phyloP scores from a whole-genome alignment of 2,888 invertebrate genomes.

The Lumbricus terrestris region DNA sequence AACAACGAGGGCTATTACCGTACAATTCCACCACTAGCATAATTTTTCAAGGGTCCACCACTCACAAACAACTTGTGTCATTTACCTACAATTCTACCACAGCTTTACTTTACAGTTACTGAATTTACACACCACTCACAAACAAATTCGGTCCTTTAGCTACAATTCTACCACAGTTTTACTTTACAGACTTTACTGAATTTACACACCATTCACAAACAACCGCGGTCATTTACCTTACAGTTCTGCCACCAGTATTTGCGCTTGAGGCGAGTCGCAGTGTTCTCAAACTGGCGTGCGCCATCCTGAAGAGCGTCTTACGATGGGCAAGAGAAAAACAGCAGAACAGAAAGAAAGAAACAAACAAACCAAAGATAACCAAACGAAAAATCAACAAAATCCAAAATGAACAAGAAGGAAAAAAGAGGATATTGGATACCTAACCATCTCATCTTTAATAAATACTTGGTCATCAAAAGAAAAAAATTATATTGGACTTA shows the following conservation, averaged over 20 bases:
- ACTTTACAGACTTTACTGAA: neutral
- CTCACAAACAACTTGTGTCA: no score
- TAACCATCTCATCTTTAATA: no score
- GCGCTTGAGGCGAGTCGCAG: constrained; percentile 19
- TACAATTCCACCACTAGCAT: no score
- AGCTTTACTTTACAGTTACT: no score
- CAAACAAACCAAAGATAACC: neutral
- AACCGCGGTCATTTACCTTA: constrained; percentile 12
- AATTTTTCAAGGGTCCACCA: no score
- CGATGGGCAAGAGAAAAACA: neutral
- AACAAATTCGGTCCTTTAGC: neutral
- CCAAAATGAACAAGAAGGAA: neutral
- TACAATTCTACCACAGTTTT: neutral
- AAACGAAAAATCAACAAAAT: neutral
- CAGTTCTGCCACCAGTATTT: constrained; percentile 24
- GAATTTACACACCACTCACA: neutral
- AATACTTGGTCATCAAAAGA: no score
- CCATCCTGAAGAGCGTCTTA: constrained; percentile 22
- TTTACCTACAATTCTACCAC: no score
- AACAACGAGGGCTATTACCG: no score
- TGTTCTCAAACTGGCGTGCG: constrained; percentile 19
- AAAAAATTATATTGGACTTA: no score
- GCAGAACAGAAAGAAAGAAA: neutral
- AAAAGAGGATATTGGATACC: no score
- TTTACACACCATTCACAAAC: neutral